These are phyloP conservation scores for Frankliniella fusca DNA, from an alignment of 2,888 invertebrate genomes.

Conservation along the genomic window DNA sequence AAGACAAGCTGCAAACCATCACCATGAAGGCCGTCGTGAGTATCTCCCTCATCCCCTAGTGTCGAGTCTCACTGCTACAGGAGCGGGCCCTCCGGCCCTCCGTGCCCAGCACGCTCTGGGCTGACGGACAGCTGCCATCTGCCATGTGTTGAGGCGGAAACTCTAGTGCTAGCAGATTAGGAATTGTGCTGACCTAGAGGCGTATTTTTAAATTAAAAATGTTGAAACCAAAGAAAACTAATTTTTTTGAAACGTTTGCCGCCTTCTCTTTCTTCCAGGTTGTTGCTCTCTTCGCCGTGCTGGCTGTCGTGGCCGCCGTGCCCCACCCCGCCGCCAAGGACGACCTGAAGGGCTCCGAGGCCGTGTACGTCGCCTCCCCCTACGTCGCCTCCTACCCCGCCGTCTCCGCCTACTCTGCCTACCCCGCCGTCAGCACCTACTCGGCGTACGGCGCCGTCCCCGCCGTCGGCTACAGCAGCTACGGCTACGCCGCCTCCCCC, in stretches of 20 bases:
- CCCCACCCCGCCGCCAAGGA: neutral
- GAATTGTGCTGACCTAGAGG: no score
- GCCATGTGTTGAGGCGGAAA: no score
- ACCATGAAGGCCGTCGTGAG: slow-evolving; percentile 6
- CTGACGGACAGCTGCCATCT: no score
- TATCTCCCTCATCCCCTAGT: neutral
- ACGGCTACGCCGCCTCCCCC: neutral
- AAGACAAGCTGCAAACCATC: neutral
- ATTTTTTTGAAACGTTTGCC: neutral
- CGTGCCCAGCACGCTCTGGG: no score
- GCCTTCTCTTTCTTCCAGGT: neutral
- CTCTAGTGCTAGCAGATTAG: no score
- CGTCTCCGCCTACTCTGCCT: neutral
- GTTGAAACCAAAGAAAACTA: no score
- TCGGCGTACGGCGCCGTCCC: neutral
- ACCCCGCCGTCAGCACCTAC: slow-evolving; percentile 1
- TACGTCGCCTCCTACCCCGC: slow-evolving; percentile 1
- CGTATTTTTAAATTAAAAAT: no score
- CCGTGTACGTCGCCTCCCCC: neutral
- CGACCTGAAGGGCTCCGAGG: neutral
- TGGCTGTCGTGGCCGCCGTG: neutral
- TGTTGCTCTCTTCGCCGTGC: neutral
- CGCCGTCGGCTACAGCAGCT: neutral
- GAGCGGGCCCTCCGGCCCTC: no score
- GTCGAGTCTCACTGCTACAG: neutral